Evolutionary conservation across 2,113 vertebrate species (phyloP).

Genomic region (Chlorodrepanis virens): DNA sequence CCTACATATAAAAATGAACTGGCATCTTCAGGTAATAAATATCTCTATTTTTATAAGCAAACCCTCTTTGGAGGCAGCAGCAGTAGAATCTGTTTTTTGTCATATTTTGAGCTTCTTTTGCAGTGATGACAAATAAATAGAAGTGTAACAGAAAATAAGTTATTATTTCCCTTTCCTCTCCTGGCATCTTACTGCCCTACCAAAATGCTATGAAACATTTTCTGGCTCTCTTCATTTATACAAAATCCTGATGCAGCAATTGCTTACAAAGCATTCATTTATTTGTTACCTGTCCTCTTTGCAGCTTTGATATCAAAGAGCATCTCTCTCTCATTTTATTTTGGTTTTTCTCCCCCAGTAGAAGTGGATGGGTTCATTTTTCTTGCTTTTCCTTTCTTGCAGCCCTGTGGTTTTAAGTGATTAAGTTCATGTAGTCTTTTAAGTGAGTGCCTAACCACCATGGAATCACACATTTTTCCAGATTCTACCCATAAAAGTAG

Average conservation of each 20-base stretch:
- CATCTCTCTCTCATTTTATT: background rate
- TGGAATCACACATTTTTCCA: slow-evolving; percentile 1
- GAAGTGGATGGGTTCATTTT: background rate
- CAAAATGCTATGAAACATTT: background rate
- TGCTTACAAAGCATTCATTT: background rate
- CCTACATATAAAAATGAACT: rapidly evolving
- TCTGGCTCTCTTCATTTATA: background rate
- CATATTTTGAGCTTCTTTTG: background rate
- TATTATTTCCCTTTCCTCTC: background rate
- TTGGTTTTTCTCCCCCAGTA: rapidly evolving
- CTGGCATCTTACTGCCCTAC: background rate
- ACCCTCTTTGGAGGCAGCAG: background rate
- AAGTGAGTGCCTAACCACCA: background rate
- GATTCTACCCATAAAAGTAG: slow-evolving; percentile 6
- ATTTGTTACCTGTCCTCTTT: background rate
- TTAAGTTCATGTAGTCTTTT: background rate
- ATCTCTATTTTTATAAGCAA: background rate
- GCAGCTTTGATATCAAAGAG: background rate
- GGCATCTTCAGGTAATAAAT: background rate
- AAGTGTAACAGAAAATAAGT: background rate
- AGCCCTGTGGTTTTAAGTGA: background rate
- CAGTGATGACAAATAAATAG: background rate
- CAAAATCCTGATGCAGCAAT: background rate
- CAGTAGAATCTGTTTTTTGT: background rate
- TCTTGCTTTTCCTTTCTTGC: background rate